Evolutionary conservation across 2,888 invertebrate species (phyloP).

Genomic region (Maniola hyperantus): DNA sequence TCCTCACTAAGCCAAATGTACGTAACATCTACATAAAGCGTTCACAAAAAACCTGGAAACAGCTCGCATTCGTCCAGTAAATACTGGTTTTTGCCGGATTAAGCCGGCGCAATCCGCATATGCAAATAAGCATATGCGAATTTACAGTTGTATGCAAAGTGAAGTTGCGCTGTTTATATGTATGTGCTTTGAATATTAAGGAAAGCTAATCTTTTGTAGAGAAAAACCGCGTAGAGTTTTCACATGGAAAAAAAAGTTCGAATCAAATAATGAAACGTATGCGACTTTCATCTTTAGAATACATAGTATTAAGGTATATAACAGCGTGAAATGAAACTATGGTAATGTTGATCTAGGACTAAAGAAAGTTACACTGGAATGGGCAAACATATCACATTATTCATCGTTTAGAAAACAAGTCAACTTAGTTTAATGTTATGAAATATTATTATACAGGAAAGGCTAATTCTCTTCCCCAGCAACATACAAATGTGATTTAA

Average conservation of each 20-base stretch:
- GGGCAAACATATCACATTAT: constrained; percentile 36
- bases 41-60: constrained; percentile 50
- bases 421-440: constrained; percentile 11
- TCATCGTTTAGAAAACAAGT: constrained; percentile 26
- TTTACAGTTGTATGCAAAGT: constrained; percentile 58
- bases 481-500: neutral
- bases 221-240: constrained; percentile 21
- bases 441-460: neutral
- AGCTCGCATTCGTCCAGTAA: constrained; percentile 57
- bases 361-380: constrained; percentile 29
- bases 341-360: constrained; percentile 18
- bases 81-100: constrained; percentile 70
- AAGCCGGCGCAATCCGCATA: constrained; percentile 56
- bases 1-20: constrained; percentile 38
- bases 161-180: constrained; percentile 36
- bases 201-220: constrained; percentile 30
- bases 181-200: constrained; percentile 33
- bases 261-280: neutral
- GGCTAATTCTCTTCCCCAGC: neutral
- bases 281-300: constrained; percentile 2
- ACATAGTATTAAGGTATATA: neutral
- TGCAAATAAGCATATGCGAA: constrained; percentile 65
- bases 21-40: constrained; percentile 44
- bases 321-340: neutral
- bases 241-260: constrained; percentile 19